Evolutionary conservation across 2,113 vertebrate species (phyloP).

Genomic region (Eonycteris spelaea): DNA sequence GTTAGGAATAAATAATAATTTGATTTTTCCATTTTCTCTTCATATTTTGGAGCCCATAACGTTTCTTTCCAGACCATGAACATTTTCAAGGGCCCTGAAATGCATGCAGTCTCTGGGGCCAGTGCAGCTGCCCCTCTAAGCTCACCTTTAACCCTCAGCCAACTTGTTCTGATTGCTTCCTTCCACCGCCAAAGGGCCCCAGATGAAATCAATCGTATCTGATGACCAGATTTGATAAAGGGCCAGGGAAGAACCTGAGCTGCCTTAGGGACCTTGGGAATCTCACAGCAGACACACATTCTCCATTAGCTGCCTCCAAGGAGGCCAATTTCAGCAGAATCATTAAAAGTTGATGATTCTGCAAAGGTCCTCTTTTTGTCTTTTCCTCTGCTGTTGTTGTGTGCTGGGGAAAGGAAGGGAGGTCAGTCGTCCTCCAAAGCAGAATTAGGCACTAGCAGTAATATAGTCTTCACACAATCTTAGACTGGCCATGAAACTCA

Average conservation of each 20-base stretch:
- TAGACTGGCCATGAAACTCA: background rate
- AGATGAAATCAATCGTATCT: slow-evolving; percentile 17
- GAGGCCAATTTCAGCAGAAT: slow-evolving; percentile 34
- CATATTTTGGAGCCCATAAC: background rate
- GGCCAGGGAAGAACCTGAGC: background rate
- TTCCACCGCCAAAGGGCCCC: background rate
- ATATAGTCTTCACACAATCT: slow-evolving; percentile 7
- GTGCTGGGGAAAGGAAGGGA: background rate
- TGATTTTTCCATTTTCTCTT: background rate
- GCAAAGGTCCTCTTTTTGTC: background rate
- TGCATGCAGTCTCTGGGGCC: fast-evolving
- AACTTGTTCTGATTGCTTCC: background rate
- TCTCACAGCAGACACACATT: slow-evolving; percentile 43
- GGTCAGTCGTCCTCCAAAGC: background rate
- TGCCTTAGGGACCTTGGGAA: background rate
- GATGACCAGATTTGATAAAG: slow-evolving; percentile 25
- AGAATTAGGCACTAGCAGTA: background rate
- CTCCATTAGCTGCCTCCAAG: background rate
- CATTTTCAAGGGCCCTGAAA: background rate
- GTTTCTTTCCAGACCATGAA: background rate
- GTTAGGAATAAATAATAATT: background rate
- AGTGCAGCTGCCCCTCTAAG: background rate
- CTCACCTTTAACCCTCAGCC: background rate
- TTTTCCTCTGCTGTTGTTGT: background rate
- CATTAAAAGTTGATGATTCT: slow-evolving; percentile 60